Conservation (phyloP, 1,140 invertebrate species). For the Saccostrea echinata region DNA sequence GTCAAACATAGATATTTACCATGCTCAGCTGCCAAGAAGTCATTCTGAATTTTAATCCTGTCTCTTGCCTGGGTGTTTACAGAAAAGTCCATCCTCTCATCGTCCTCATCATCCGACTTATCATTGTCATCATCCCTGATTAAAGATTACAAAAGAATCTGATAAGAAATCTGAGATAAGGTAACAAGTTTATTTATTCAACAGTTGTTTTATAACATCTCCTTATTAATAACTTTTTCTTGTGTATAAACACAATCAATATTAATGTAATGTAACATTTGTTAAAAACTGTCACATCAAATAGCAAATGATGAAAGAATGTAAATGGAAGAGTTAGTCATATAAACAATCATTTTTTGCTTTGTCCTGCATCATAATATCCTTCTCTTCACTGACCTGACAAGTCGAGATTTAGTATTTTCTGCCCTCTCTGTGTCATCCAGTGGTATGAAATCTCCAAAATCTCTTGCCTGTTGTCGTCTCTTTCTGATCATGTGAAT, state of each 20-base stretch:
- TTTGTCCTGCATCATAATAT: too few species aligned
- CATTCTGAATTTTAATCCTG: slow-evolving; percentile 88
- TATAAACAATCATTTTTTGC: too few species aligned
- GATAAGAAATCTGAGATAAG: background rate
- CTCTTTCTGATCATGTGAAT: slow-evolving; percentile 96
- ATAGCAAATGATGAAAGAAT: too few species aligned
- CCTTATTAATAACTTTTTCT: too few species aligned
- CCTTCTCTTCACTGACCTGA: slow-evolving; percentile 73
- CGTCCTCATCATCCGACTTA: slow-evolving; percentile 89
- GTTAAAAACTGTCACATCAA: too few species aligned
- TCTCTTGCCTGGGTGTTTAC: slow-evolving; percentile 87
- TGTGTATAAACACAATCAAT: too few species aligned
- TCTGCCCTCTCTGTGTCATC: slow-evolving; percentile 83
- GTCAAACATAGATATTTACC: slow-evolving; percentile 79
- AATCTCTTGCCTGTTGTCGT: slow-evolving; percentile 91
- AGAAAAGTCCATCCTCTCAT: slow-evolving; percentile 89
- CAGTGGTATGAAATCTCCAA: slow-evolving; percentile 88
- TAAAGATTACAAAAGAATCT: background rate
- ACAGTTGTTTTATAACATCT: too few species aligned
- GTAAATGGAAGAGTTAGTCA: too few species aligned
- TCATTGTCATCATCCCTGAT: slow-evolving; percentile 94
- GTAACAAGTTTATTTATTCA: too few species aligned
- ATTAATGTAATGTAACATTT: too few species aligned
- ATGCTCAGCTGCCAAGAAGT: slow-evolving; percentile 89
- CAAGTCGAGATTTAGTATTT: slow-evolving; percentile 75